Conservation (phyloP, 2,113 vertebrate species). For the Lanius collurio region DNA sequence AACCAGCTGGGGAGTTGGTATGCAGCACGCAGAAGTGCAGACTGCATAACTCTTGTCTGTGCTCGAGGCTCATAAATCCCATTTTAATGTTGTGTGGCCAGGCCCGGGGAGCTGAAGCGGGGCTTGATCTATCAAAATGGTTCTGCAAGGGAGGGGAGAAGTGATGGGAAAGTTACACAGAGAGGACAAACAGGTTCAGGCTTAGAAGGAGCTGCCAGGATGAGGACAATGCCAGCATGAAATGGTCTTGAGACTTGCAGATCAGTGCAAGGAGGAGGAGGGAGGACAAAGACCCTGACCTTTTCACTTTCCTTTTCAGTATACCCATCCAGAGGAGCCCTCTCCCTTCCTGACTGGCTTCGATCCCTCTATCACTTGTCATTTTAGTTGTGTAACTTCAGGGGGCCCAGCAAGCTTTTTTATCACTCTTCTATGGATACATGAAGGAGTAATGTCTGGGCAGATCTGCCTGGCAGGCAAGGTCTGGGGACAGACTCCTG, state of each 20-base stretch:
- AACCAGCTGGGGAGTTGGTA: slow-evolving; percentile 47
- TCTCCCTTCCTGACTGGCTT: background rate
- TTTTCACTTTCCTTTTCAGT: background rate
- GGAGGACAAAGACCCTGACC: background rate
- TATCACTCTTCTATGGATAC: background rate
- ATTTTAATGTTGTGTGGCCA: background rate
- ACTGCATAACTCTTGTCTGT: slow-evolving; percentile 41
- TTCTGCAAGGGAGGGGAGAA: background rate
- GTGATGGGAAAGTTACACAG: background rate
- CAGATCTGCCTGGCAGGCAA: background rate
- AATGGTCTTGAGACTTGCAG: background rate
- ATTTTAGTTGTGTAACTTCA: background rate
- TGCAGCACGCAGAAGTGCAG: slow-evolving; percentile 26
- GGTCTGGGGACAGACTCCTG: background rate
- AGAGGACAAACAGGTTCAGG: background rate
- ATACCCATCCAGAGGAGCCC: background rate
- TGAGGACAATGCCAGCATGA: background rate
- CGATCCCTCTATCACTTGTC: background rate
- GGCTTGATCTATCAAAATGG: background rate
- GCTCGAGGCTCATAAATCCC: slow-evolving; percentile 23
- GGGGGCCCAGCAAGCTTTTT: background rate
- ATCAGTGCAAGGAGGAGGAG: background rate
- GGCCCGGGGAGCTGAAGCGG: background rate
- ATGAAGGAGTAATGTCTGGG: background rate
- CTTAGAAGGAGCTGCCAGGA: background rate